These are phyloP conservation scores for Indri indri DNA, from an alignment of 2,113 vertebrate genomes.

Conservation along the genomic window DNA sequence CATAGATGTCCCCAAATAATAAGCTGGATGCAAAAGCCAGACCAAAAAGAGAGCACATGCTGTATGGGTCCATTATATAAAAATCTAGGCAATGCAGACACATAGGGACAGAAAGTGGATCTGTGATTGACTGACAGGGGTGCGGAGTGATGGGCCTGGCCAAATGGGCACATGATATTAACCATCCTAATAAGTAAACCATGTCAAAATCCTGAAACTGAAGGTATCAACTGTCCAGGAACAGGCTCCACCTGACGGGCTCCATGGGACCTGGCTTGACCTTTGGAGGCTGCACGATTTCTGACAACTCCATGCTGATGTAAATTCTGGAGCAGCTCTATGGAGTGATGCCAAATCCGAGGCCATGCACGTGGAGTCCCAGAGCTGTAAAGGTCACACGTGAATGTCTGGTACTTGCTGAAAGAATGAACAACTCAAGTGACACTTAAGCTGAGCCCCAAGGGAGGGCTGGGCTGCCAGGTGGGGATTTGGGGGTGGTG, in stretches of 20 bases:
- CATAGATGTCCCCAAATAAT: background rate
- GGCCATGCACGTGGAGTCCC: rapidly evolving
- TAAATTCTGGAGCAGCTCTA: background rate
- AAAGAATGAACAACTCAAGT: background rate
- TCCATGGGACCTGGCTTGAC: background rate
- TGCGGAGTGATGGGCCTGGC: background rate
- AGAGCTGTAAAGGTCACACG: background rate
- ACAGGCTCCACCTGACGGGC: background rate
- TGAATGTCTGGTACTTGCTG: background rate
- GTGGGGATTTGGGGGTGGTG: rapidly evolving
- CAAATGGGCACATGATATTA: rapidly evolving
- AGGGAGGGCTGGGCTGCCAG: background rate
- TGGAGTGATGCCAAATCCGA: background rate
- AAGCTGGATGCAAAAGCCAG: background rate
- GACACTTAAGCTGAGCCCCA: background rate
- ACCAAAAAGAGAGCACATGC: background rate
- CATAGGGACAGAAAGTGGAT: background rate
- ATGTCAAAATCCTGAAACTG: background rate
- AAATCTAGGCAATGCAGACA: background rate
- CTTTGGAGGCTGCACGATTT: background rate
- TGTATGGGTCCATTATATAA: background rate
- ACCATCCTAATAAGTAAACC: background rate
- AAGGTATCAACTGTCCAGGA: background rate
- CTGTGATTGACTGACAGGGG: background rate
- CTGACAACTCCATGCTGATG: background rate